These are phyloP conservation scores for Raphicerus campestris DNA, from an alignment of 2,113 vertebrate species.

Conservation along the genomic window DNA sequence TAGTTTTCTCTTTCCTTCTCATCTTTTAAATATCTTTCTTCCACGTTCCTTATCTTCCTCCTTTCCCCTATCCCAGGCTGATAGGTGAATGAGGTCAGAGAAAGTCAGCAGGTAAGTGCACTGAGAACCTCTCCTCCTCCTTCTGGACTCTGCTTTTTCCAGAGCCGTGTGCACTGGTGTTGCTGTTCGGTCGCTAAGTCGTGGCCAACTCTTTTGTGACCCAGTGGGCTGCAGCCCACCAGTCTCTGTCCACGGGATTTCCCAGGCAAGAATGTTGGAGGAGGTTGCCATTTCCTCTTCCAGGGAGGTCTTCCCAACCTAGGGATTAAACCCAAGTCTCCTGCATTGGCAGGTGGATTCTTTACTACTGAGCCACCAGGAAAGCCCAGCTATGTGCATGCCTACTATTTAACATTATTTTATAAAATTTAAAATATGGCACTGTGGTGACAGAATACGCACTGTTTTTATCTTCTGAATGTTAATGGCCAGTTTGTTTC, in stretches of 20 bases:
- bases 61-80: neutral
- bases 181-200: neutral
- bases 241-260: neutral
- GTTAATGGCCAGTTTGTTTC: neutral
- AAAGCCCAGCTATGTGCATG: neutral
- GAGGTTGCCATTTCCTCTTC: neutral
- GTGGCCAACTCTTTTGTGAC: neutral
- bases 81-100: neutral
- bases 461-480: neutral
- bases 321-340: neutral
- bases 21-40: neutral
- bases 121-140: neutral
- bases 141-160: neutral
- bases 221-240: neutral
- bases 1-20: neutral
- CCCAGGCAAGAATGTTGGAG: neutral
- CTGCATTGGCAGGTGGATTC: neutral
- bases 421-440: neutral
- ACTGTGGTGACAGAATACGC: neutral
- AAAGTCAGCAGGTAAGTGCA: neutral
- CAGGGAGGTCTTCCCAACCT: neutral
- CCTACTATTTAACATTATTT: neutral
- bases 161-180: neutral
- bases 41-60: neutral
- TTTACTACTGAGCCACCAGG: neutral